Evolutionary conservation across 2,113 vertebrate species (phyloP).

Genomic region (Trachemys scripta): DNA sequence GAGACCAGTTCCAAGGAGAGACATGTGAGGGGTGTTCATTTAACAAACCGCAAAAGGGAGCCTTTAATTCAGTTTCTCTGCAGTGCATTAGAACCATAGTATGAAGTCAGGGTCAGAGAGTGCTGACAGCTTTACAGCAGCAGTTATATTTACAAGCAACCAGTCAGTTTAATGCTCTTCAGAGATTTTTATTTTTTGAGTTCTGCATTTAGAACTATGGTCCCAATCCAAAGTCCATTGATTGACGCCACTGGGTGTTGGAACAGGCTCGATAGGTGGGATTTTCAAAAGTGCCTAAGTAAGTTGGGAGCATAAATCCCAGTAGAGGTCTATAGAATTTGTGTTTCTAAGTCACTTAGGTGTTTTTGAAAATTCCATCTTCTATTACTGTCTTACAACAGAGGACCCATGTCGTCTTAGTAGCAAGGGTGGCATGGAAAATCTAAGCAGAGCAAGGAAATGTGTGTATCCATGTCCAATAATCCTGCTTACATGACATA

Average conservation of each 20-base stretch:
- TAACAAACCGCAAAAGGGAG: not conserved
- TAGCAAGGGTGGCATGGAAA: no score
- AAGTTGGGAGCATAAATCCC: not conserved
- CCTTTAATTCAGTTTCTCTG: not conserved
- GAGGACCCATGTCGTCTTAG: not conserved
- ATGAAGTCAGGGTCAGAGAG: conserved; percentile 64
- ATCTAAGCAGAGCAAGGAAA: not conserved
- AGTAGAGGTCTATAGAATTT: fast-evolving
- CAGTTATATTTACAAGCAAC: not conserved
- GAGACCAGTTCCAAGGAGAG: not conserved
- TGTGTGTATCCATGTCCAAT: not conserved
- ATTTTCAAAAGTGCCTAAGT: not conserved
- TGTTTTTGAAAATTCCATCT: not conserved
- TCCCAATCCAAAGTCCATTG: not conserved
- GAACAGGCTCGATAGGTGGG: not conserved
- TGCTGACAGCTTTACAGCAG: conserved; percentile 75
- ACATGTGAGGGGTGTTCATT: not conserved
- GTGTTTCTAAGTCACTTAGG: not conserved
- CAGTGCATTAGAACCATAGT: not conserved
- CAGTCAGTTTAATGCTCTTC: conserved; percentile 58
- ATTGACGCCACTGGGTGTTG: not conserved
- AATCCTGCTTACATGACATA: not conserved
- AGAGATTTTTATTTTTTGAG: conserved; percentile 45
- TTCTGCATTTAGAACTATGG: not conserved
- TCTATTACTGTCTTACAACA: not conserved